A percentile compares a stretch with the other conserved stretches of the same genome.
phyloP scores from a whole-genome alignment of 2,888 invertebrate genomes.

The Pterostichus niger region DNA sequence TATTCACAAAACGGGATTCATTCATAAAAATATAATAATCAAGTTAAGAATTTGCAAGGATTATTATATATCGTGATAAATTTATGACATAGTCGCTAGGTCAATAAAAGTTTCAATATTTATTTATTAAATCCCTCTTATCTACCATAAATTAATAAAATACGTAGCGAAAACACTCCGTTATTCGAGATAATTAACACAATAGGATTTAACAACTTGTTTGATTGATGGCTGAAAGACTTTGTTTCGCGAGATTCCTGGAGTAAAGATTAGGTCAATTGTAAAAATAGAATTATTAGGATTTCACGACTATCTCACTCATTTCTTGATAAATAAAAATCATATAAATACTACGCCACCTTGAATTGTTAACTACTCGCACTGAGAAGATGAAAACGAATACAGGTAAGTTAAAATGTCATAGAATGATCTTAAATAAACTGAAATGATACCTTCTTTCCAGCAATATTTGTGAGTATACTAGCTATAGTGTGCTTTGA shows the following conservation, averaged over 20 bases:
- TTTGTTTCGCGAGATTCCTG: conserved; percentile 58
- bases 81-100: conserved; percentile 14
- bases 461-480: conserved; percentile 9
- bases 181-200: conserved; percentile 38
- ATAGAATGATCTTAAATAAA: background rate
- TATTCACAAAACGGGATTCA: conserved; percentile 10
- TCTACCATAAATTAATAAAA: conserved; percentile 40
- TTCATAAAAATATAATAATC: conserved; percentile 22
- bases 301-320: conserved; percentile 28
- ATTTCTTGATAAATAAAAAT: conserved; percentile 57
- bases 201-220: conserved; percentile 35
- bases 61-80: background rate
- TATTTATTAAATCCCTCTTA: conserved; percentile 45
- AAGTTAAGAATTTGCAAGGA: conserved; percentile 6
- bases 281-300: conserved; percentile 53
- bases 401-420: conserved; percentile 46
- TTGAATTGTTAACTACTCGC: conserved; percentile 7
- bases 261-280: conserved; percentile 56
- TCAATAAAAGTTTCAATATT: conserved; percentile 26
- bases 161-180: background rate
- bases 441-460: background rate
- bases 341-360: conserved; percentile 49
- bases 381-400: conserved; percentile 37
- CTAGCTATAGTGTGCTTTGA: conserved; percentile 24
- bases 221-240: conserved; percentile 59